Evolutionary conservation across 2,888 invertebrate species (phyloP).

Genomic region (Leptopilina syphax): DNA sequence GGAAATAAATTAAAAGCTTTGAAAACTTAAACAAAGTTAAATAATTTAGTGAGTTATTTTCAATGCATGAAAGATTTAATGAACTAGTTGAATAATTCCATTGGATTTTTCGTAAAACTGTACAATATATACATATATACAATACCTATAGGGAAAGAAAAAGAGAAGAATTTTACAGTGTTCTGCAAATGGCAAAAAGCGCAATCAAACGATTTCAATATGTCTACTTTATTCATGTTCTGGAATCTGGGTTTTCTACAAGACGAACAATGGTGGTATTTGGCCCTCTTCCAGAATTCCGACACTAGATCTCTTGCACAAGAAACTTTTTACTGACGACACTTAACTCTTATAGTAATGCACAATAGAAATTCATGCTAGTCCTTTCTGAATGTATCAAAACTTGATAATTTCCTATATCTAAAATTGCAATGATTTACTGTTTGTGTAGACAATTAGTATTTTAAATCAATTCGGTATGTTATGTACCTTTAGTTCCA

Average conservation of each 20-base stretch:
- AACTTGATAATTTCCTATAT: background rate
- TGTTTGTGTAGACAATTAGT: no score
- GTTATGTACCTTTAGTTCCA: no score
- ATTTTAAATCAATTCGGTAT: no score
- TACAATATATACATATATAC: no score
- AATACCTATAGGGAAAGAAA: background rate
- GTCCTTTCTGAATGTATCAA: background rate
- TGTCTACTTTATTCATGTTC: conserved; percentile 50
- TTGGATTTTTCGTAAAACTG: conserved; percentile 6
- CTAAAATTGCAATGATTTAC: background rate
- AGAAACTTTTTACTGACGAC: conserved; percentile 59
- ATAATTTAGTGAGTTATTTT: no score
- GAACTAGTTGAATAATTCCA: no score
- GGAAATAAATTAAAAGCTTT: no score
- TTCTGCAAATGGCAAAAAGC: conserved; percentile 45
- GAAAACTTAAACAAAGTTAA: no score
- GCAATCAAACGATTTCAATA: conserved; percentile 49
- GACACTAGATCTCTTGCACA: conserved; percentile 48
- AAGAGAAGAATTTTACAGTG: conserved; percentile 35
- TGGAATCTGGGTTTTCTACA: conserved; percentile 45
- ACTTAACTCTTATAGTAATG: conserved; percentile 61
- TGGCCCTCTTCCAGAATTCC: conserved; percentile 58
- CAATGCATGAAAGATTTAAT: no score
- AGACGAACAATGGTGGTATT: conserved; percentile 58
- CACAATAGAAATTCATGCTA: conserved; percentile 65